These are phyloP conservation scores for Euura lappo DNA, from an alignment of 1,140 invertebrate genomes.

Conservation along the genomic window DNA sequence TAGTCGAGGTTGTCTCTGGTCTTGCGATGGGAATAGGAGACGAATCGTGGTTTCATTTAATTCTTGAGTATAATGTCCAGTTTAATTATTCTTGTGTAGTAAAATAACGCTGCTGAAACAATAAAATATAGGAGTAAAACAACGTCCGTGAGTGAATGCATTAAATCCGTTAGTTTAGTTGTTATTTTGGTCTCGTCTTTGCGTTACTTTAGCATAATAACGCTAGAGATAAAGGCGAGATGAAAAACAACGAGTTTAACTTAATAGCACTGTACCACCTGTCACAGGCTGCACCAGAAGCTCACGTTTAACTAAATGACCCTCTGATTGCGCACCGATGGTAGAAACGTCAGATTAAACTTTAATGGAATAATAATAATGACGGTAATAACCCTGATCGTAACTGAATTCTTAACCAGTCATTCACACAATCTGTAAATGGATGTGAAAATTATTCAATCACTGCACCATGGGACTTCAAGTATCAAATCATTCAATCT, in stretches of 20 bases:
- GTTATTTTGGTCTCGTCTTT: background rate
- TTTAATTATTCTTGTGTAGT: no score
- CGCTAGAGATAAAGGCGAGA: background rate
- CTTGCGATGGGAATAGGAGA: no score
- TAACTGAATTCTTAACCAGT: no score
- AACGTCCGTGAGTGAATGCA: background rate
- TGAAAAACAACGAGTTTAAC: slow-evolving; percentile 3
- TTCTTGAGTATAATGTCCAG: no score
- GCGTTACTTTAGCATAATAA: background rate
- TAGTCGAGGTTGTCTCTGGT: no score
- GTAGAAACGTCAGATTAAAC: background rate
- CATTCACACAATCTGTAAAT: no score
- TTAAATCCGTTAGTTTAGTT: background rate
- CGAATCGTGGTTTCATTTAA: no score
- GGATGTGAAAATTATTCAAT: no score
- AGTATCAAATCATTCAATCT: no score
- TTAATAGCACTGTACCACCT: background rate
- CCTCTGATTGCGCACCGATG: slow-evolving; percentile 1
- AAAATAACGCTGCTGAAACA: no score
- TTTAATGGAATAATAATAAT: background rate
- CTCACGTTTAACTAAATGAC: slow-evolving; percentile 5
- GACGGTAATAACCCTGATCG: background rate
- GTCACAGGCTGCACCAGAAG: background rate
- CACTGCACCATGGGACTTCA: no score
- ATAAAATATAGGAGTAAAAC: no score